A percentile compares a stretch with the other conserved stretches of the same genome.
These are phyloP conservation scores for Porites evermanni DNA, from an alignment of 92 coral and sea anemone species.

Conservation along the genomic window DNA sequence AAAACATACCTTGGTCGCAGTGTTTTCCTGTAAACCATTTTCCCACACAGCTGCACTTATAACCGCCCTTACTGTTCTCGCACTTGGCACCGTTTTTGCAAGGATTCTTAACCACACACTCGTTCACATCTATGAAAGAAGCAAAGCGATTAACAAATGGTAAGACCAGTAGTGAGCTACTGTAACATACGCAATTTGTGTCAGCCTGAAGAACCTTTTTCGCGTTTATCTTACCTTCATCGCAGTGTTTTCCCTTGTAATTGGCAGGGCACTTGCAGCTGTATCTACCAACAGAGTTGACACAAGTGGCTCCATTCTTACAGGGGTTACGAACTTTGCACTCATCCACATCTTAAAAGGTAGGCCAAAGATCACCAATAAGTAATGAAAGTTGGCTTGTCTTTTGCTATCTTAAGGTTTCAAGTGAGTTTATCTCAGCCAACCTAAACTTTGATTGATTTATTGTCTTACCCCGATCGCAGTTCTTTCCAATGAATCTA, in stretches of 20 bases:
- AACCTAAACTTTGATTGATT: too few relatives aligned
- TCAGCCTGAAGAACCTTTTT: too few relatives aligned
- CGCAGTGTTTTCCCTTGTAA: slow-evolving; percentile 46
- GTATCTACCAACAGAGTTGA: slow-evolving; percentile 56
- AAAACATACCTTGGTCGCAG: slow-evolving; percentile 26
- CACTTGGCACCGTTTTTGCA: too few relatives aligned
- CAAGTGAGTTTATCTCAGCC: too few relatives aligned
- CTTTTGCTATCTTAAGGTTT: too few relatives aligned
- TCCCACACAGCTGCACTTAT: slow-evolving; percentile 4
- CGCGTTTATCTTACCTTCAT: slow-evolving; percentile 10
- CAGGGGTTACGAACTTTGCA: slow-evolving; percentile 47
- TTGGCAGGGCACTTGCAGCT: slow-evolving; percentile 53
- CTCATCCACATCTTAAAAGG: slow-evolving; percentile 42
- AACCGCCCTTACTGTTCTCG: background rate
- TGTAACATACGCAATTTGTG: too few relatives aligned
- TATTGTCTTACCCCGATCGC: slow-evolving; percentile 11
- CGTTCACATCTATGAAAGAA: too few relatives aligned
- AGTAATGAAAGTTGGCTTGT: too few relatives aligned
- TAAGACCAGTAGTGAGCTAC: too few relatives aligned
- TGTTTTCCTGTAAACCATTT: slow-evolving; percentile 20
- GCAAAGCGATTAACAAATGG: too few relatives aligned
- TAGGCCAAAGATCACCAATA: background rate
- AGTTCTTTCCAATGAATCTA: slow-evolving; percentile 29
- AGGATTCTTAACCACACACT: too few relatives aligned
- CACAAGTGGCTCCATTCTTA: slow-evolving; percentile 62